Conservation (phyloP, 2,888 invertebrate genomes). For the Apodemia hepburni region DNA sequence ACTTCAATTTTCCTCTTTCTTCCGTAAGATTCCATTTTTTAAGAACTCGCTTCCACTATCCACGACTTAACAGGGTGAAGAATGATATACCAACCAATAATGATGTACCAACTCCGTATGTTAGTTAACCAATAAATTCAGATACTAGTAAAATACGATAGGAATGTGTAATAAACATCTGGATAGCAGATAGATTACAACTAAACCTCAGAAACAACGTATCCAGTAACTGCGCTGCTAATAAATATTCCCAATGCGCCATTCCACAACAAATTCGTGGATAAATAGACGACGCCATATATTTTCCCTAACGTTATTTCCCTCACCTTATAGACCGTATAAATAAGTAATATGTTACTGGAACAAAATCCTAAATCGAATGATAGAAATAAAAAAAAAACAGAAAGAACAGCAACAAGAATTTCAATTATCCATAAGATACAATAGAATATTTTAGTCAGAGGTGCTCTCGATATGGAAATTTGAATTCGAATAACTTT, state of each 20-base stretch:
- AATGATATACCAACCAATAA: too few relatives aligned
- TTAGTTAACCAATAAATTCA: too few relatives aligned
- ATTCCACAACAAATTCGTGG: neutral
- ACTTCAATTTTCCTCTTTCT: too few relatives aligned
- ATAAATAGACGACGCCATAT: neutral
- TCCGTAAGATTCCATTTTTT: too few relatives aligned
- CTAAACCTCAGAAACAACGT: neutral
- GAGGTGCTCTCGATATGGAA: neutral
- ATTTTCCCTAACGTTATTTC: constrained; percentile 4
- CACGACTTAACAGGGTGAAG: too few relatives aligned
- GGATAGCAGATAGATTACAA: too few relatives aligned
- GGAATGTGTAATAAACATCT: too few relatives aligned
- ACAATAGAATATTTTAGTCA: constrained; percentile 3
- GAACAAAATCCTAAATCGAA: constrained; percentile 1
- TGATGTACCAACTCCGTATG: too few relatives aligned
- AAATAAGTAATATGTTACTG: constrained; percentile 11
- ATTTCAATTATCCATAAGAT: constrained; percentile 1
- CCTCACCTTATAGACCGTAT: constrained; percentile 10
- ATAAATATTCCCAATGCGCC: constrained; percentile 5
- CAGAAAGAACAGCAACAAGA: neutral
- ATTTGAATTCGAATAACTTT: neutral
- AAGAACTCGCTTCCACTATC: too few relatives aligned
- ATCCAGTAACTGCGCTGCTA: neutral
- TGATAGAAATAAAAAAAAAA: neutral
- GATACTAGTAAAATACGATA: too few relatives aligned